Evolutionary conservation across 1,140 invertebrate genomes (phyloP), one percentile per base, ranked within the genome.

Genomic region (Dendroctonus ponderosae): DNA sequence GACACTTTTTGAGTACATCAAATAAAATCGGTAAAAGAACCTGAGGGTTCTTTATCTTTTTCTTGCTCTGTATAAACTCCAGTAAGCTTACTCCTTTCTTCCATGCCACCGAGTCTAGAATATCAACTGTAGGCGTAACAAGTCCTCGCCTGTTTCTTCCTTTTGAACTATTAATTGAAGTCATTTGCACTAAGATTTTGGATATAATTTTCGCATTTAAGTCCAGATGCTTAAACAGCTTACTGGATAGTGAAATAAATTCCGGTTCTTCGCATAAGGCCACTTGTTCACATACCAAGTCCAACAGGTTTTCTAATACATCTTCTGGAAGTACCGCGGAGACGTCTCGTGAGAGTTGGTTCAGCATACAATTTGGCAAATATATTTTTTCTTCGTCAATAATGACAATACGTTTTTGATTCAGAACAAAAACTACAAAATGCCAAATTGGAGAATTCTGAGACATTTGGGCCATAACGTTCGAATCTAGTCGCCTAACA

Each of bases 41-140:
- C 15, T 85, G 79, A 38, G 85, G 82, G 69, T 89, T 85, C 0
- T 84, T 75, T 66, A 94, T 83, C 74, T 89, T 89, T 70, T 92
- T 91, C 75, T 92, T 92, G 66, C 82, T 85, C 77, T 97, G 94
- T 7, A 94, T 82, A 64, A 93, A 86, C 80, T 97, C 94, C 0
- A 97, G 75, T 0, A 95, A 76, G 0, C 89, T 86, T 44, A 90
- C 84, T 2, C 92, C 89, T 42, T 89, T 79, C 76, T 88, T 90
- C 92, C 93, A 96, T 64, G 86, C 81, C 2, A 80, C 71, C 0
- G 80, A 87, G 71, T 85, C 86, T 39, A 85, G 81, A 37, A 86
- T 76, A 74, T 85, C 84, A 49, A 83, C 80, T 58, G 82, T 81
- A 11, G 83, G 74, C 73, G 82, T 79, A 15, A 79, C 75, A 5